A percentile compares a stretch with the other conserved stretches of the same genome.
phyloP scores from a whole-genome alignment of 2,113 vertebrate species.

The Nibea coibor region DNA sequence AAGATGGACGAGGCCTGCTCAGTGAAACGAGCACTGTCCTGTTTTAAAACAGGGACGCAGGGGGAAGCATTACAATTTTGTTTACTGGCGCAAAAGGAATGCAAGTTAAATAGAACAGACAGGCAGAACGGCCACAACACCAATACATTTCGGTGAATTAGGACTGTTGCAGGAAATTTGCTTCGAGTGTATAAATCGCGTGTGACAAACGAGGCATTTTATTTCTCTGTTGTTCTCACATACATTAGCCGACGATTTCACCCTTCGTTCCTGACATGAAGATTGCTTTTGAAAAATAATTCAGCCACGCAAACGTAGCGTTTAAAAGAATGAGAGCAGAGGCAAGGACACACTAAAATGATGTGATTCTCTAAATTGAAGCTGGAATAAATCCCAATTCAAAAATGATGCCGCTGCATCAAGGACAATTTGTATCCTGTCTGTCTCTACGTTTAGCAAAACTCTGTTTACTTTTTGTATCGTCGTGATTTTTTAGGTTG shows the following conservation, averaged over 20 bases:
- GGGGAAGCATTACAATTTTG: background rate
- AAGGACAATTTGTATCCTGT: background rate
- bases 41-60: conserved; percentile 31
- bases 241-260: background rate
- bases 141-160: background rate
- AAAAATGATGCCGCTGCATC: background rate
- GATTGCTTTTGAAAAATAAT: background rate
- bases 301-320: background rate
- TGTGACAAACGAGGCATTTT: background rate
- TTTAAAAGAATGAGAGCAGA: background rate
- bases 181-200: background rate
- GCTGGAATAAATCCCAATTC: background rate
- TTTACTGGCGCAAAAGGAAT: conserved; percentile 1
- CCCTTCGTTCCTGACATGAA: background rate
- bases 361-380: conserved; percentile 3
- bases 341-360: background rate
- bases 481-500: no score
- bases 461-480: background rate
- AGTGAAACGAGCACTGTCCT: conserved; percentile 91
- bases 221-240: background rate
- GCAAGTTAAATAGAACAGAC: conserved; percentile 4
- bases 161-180: background rate
- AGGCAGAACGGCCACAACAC: background rate
- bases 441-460: background rate
- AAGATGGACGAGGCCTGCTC: conserved; percentile 85